Evolutionary conservation across 2,888 invertebrate species (phyloP).

Genomic region (Isotomurus palustris): DNA sequence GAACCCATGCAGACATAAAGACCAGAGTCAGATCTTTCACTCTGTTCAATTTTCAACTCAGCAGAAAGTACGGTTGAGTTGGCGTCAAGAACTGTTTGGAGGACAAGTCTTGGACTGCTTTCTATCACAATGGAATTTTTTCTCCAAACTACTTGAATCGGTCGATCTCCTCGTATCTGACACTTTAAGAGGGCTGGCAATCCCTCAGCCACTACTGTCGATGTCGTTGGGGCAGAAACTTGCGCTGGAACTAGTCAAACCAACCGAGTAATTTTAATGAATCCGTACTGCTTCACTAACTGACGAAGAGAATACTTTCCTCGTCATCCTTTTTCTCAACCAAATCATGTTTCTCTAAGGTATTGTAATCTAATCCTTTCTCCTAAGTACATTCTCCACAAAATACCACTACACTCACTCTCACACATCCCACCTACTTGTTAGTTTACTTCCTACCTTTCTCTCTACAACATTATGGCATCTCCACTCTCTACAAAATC

Average conservation of each 20-base stretch:
- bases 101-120: conserved; percentile 20
- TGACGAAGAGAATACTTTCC: too few species aligned
- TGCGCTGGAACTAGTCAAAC: conserved; percentile 38
- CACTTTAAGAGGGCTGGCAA: conserved; percentile 31
- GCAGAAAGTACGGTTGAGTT: conserved; percentile 32
- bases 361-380: conserved; percentile 5
- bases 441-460: conserved; percentile 1
- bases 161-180: conserved; percentile 40
- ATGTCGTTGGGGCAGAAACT: conserved; percentile 35
- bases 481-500: too few species aligned
- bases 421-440: neutral
- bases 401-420: too few species aligned
- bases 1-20: conserved; percentile 31
- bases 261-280: conserved; percentile 36
- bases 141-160: conserved; percentile 38
- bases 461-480: neutral
- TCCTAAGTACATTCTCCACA: too few species aligned
- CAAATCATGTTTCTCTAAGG: conserved; percentile 1
- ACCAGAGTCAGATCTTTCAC: conserved; percentile 33
- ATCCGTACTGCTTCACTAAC: too few species aligned
- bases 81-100: conserved; percentile 20
- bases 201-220: conserved; percentile 41
- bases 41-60: conserved; percentile 30
- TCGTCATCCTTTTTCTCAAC: conserved; percentile 5
- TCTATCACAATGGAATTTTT: conserved; percentile 34